Conservation (phyloP, 2,797 vertebrate genomes). For the Premnoplex brunnescens region DNA sequence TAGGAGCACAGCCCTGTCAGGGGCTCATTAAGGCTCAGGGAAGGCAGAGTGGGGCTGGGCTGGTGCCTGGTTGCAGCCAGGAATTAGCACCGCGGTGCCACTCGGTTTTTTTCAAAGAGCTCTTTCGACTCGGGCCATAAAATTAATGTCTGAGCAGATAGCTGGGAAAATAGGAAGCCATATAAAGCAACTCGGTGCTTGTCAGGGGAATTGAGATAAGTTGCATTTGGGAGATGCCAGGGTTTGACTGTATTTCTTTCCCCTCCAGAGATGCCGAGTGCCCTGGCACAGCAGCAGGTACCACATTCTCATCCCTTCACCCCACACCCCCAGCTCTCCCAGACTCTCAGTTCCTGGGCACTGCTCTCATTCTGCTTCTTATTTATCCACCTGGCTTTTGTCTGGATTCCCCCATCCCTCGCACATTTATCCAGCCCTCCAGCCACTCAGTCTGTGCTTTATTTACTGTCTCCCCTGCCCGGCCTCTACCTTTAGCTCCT, state of each 20-base stretch:
- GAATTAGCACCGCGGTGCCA: conserved; percentile 8
- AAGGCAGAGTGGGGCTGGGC: conserved; percentile 5
- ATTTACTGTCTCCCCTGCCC: neutral
- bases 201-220: neutral
- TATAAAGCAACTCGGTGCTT: conserved; percentile 18
- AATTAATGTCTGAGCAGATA: conserved; percentile 70
- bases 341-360: neutral
- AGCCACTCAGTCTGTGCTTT: neutral
- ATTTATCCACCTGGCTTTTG: neutral
- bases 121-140: conserved; percentile 48
- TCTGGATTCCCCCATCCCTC: neutral
- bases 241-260: neutral
- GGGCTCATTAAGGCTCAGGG: neutral
- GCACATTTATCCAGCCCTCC: neutral
- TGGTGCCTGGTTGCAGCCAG: conserved; percentile 31
- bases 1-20: neutral
- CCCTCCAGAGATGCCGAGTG: neutral
- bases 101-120: conserved; percentile 49
- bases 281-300: fast-evolving
- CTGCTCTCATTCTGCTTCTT: neutral
- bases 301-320: neutral
- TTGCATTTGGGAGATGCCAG: neutral
- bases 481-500: neutral
- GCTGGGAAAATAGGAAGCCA: conserved; percentile 51
- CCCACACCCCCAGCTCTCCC: neutral